Conservation (phyloP, 2,888 invertebrate species). For the Halocaridina rubra region DNA sequence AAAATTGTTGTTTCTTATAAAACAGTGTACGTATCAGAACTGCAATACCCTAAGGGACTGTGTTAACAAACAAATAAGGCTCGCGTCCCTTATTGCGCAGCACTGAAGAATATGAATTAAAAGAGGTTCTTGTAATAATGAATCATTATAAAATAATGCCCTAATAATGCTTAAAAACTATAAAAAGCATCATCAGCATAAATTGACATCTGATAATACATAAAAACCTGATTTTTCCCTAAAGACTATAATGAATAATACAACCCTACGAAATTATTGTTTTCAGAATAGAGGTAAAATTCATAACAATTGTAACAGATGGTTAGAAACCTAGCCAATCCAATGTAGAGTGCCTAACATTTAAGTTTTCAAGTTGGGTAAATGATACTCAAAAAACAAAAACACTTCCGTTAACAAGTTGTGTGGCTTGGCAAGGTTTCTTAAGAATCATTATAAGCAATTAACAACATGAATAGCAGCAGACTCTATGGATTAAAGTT, state of each 20-base stretch:
- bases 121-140: conserved; percentile 23
- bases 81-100: conserved; percentile 50
- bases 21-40: conserved; percentile 44
- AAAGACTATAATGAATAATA: conserved; percentile 51
- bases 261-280: conserved; percentile 52
- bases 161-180: conserved; percentile 54
- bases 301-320: conserved; percentile 50
- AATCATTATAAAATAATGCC: conserved; percentile 53
- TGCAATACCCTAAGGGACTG: conserved; percentile 46
- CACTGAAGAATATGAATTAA: conserved; percentile 21
- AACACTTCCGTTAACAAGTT: background rate
- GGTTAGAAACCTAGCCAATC: conserved; percentile 43
- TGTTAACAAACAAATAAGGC: conserved; percentile 55
- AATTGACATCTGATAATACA: conserved; percentile 27
- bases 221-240: conserved; percentile 35
- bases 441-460: conserved; percentile 48
- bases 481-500: conserved; percentile 43
- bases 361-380: background rate
- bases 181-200: conserved; percentile 31
- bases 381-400: background rate
- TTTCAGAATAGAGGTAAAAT: conserved; percentile 49
- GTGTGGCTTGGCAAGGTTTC: conserved; percentile 51
- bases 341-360: background rate
- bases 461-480: conserved; percentile 50
- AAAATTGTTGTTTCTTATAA: too few species aligned